Base-by-base conservation (phyloP, 2,797 vertebrate species). In the Kryptolebias ocellatus region DNA sequence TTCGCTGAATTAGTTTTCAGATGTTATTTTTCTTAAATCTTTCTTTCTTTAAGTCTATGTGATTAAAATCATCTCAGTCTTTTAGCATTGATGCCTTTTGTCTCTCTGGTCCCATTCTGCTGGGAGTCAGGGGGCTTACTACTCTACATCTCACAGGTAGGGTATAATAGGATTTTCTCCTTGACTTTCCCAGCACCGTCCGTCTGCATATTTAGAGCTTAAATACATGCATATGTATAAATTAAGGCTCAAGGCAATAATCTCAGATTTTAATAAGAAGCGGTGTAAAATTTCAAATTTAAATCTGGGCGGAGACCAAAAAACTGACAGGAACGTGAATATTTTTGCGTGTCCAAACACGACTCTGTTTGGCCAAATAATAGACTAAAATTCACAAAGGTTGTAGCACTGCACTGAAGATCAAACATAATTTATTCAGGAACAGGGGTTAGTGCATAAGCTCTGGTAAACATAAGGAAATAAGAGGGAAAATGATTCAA, bases 141-240 rank as follows among this genome's bases (percentile, higher is more conserved):
- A 67, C 85, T 84, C 79, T 67, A 89, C 88, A 86, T 87, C 90
- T 88, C 87, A 87, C 90, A 92, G 89, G 90, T 86, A 87, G 78
- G 80, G 28, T 56, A 80, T 92, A 93, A 94, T 92, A 90, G 89
- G 92, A 94, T 93, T 93, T 83, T 74, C 64, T 79, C 67, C 1
- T 75, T 49, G 63, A 83, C 68, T 74, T 76, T 64, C 71, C 59
- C 59, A 28, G 60, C 75, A 20, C 80, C 60, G 56, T 70, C 60
- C 69, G 79, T 52, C 79, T 64, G 80, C 89, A 90, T 90, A 89
- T 89, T 91, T 87, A 81, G 70, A 85, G 85, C 85, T 89, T 87
- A 87, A 89, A 83, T 47, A 86, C 88, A 88, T 93, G 87, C 89
- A 92, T 90, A 91, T 91, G 88, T 90, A 91, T 91, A 90, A 92